Percentiles rank a stretch among this genome's conserved stretches.
Evolutionary conservation across 1,140 invertebrate genomes (phyloP).

Genomic region (Leguminivora glycinivorella): DNA sequence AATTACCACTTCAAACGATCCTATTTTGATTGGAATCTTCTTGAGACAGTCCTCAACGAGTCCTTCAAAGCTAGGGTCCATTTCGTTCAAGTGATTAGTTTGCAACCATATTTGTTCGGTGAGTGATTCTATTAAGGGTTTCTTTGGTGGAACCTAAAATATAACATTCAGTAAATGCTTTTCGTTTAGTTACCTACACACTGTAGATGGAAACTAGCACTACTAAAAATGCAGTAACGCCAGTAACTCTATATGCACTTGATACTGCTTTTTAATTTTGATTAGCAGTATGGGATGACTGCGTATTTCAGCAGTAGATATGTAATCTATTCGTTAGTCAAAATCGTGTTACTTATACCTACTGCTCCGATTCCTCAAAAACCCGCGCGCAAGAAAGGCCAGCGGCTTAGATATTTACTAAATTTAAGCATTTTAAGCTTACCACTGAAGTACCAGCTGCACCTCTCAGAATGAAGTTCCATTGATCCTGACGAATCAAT

Average conservation of each 20-base stretch:
- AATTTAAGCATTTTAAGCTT: slow-evolving; percentile 34
- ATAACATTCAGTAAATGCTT: not conserved
- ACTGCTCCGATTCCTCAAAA: no score
- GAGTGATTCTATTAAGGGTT: slow-evolving; percentile 78
- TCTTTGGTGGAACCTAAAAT: slow-evolving; percentile 70
- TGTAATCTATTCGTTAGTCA: no score
- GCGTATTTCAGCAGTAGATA: no score
- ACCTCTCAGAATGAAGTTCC: slow-evolving; percentile 88
- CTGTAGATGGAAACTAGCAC: no score
- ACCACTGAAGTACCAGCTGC: slow-evolving; percentile 78
- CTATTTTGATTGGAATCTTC: slow-evolving; percentile 81
- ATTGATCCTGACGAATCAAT: slow-evolving; percentile 80
- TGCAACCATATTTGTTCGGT: slow-evolving; percentile 83
- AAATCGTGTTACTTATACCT: no score
- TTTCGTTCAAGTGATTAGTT: slow-evolving; percentile 80
- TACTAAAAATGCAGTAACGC: no score
- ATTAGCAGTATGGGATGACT: no score
- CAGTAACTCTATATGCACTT: no score
- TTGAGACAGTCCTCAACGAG: slow-evolving; percentile 78
- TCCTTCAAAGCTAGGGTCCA: slow-evolving; percentile 78
- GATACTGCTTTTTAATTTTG: no score
- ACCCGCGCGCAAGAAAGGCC: no score
- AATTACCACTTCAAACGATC: slow-evolving; percentile 80
- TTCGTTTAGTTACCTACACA: not conserved
- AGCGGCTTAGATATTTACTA: no score